These are phyloP conservation scores for Asbolus verrucosus DNA, from an alignment of 1,140 invertebrate species.

Conservation along the genomic window DNA sequence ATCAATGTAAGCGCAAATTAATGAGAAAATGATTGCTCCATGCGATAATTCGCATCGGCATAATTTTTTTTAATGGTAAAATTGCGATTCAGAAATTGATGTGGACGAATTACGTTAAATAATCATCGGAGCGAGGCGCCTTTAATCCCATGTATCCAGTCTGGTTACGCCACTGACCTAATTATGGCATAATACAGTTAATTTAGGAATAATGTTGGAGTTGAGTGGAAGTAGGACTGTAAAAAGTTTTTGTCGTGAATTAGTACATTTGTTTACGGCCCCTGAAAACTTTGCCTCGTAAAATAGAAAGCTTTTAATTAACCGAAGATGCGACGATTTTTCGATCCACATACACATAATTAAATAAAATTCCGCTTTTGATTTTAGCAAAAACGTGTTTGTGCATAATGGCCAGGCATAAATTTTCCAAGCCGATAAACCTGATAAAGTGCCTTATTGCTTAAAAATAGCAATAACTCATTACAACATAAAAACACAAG, in stretches of 20 bases:
- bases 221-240: constrained; percentile 17
- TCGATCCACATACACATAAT: constrained; percentile 17
- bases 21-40: too few relatives aligned
- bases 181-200: neutral
- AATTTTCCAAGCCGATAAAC: constrained; percentile 28
- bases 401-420: constrained; percentile 27
- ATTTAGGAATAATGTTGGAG: constrained; percentile 3
- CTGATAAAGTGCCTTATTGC: constrained; percentile 18
- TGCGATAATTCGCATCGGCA: too few relatives aligned
- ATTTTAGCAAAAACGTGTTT: constrained; percentile 22
- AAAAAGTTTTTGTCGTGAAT: constrained; percentile 22
- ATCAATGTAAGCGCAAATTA: too few relatives aligned
- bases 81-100: too few relatives aligned
- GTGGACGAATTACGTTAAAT: neutral
- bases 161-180: constrained; percentile 18
- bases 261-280: neutral
- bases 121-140: neutral
- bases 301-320: constrained; percentile 24
- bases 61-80: too few relatives aligned
- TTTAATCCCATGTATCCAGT: neutral
- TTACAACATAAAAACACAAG: constrained; percentile 12
- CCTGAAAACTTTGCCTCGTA: constrained; percentile 27
- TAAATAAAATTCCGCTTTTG: constrained; percentile 1
- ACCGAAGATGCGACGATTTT: constrained; percentile 2
- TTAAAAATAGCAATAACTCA: constrained; percentile 24